These are phyloP conservation scores for Typhlichthys subterraneus DNA, from an alignment of 2,797 vertebrate species.

Conservation along the genomic window DNA sequence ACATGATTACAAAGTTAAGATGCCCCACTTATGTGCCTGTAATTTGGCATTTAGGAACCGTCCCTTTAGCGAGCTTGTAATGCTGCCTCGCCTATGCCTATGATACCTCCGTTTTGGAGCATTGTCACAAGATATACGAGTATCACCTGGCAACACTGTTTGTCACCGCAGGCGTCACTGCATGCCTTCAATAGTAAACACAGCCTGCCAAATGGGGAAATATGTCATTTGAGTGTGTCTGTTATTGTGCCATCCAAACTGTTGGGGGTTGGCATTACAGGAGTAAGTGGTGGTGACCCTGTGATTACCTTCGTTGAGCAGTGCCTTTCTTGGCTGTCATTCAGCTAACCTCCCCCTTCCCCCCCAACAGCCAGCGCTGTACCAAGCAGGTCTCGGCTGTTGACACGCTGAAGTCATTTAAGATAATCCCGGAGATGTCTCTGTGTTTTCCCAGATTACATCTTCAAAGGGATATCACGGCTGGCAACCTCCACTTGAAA, in stretches of 20 bases:
- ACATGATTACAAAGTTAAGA: slow-evolving; percentile 75
- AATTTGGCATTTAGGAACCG: slow-evolving; percentile 57
- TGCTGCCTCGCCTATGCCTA: slow-evolving; percentile 33
- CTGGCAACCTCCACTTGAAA: slow-evolving; percentile 71
- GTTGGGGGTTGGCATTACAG: slow-evolving; percentile 55
- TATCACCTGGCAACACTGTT: slow-evolving; percentile 47
- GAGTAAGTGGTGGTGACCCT: slow-evolving; percentile 61
- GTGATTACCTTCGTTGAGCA: slow-evolving; percentile 61
- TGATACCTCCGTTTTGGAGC: slow-evolving; percentile 25
- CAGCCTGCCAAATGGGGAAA: slow-evolving; percentile 39
- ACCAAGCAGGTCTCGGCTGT: slow-evolving; percentile 58
- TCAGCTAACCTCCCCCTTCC: slow-evolving; percentile 55
- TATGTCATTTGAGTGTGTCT: slow-evolving; percentile 34
- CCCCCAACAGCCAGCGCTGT: slow-evolving; percentile 47
- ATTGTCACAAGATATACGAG: slow-evolving; percentile 42
- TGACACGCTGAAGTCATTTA: slow-evolving; percentile 77
- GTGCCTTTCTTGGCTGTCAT: slow-evolving; percentile 66
- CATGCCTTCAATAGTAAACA: slow-evolving; percentile 54
- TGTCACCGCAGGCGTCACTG: slow-evolving; percentile 35
- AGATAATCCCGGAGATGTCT: slow-evolving; percentile 76
- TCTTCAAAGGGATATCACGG: slow-evolving; percentile 74
- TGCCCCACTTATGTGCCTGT: slow-evolving; percentile 60
- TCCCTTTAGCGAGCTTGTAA: slow-evolving; percentile 44
- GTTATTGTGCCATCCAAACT: slow-evolving; percentile 60
- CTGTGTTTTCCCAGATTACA: slow-evolving; percentile 74